Base-by-base conservation (phyloP, 2,888 invertebrate species). In the Carterocephalus palaemon region DNA sequence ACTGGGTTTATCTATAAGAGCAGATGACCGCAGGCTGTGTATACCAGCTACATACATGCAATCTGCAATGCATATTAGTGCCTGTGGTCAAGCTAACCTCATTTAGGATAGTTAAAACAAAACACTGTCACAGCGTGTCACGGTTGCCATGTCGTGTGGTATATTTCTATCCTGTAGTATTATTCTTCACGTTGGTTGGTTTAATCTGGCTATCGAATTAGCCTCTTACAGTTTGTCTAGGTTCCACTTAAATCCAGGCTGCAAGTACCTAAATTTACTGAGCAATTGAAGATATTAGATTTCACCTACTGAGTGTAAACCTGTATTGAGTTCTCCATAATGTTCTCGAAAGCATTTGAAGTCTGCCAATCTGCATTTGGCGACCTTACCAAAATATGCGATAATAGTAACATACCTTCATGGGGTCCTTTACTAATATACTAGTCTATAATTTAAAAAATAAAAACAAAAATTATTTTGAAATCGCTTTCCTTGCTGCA, bases 381-480 rank as follows among this genome's bases (percentile, higher is more conserved):
- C n/a, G n/a, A n/a, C n/a, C n/a, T n/a, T n/a, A n/a, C n/a, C n/a
- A n/a, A n/a, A n/a, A n/a, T n/a, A n/a, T n/a, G n/a, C n/a, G n/a
- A n/a, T n/a, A n/a, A n/a, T n/a, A n/a, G n/a, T n/a, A n/a, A n/a
- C 5, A 10, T 16, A 16, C 1, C 3, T 24, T 24, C 34, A 22
- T 12, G 13, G 5, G 24, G 15, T 3, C 22, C n/a, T 34, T 28
- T 28, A n/a, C 12, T 28, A 6, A 13, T 10, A 22, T 34, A 13
- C 20, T 22, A 13, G 34, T 17, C 34, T 22, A 34, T 34, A n/a
- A n/a, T n/a, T n/a, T 22, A 34, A 20, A 29, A 29, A 29, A 19
- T 8, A 39, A 39, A 22, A 20, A 5, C 19, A 8, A 38, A 37
- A 26, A 10, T 19, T 3, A 38, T 28, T 38, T 4, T 2, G 17